Conservation (phyloP, 2,113 vertebrate species). For the Clupea harengus region DNA sequence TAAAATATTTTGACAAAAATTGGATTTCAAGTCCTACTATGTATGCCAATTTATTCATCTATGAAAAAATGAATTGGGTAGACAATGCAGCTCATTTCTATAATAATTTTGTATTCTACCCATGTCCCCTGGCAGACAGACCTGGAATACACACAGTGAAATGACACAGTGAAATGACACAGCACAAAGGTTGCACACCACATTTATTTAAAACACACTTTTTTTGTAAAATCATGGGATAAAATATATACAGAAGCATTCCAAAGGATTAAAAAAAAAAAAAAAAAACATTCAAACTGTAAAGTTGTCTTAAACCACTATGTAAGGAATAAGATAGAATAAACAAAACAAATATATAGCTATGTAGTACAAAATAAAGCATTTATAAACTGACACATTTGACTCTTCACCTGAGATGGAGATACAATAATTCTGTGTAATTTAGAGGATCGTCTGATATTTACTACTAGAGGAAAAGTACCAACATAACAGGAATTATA, state of each 20-base stretch:
- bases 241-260: background rate
- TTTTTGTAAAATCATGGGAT: background rate
- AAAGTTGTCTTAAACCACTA: background rate
- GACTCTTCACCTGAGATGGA: background rate
- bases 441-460: background rate
- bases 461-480: background rate
- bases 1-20: too few relatives aligned
- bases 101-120: too few relatives aligned
- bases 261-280: background rate
- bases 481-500: background rate
- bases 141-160: background rate
- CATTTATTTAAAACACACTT: background rate
- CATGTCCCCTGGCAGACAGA: too few relatives aligned
- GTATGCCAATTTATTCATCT: too few relatives aligned
- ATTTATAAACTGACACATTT: background rate
- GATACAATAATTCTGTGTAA: background rate
- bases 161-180: background rate
- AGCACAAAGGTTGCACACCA: background rate
- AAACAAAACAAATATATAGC: conserved; percentile 36
- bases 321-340: background rate
- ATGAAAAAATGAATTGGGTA: too few relatives aligned
- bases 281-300: background rate
- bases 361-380: background rate
- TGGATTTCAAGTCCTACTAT: too few relatives aligned
- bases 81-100: too few relatives aligned